phyloP scores from a whole-genome alignment of 23 tunicate genomes.

The Styela plicata region DNA sequence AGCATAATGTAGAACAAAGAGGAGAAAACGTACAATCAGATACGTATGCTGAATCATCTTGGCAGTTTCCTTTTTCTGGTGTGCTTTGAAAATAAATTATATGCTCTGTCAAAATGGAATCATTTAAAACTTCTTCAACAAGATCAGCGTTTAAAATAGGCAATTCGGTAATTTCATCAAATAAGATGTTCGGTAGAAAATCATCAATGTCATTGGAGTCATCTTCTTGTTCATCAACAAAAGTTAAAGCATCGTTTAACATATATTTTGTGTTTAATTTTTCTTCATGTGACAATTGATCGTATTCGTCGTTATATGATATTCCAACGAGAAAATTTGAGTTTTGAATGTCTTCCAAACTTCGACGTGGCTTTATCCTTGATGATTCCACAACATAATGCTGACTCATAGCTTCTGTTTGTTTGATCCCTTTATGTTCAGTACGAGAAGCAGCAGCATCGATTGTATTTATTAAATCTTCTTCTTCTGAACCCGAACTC shows the following conservation, averaged over 20 bases:
- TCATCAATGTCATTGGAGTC: too few species aligned
- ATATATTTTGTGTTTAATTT: neutral
- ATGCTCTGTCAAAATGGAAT: neutral
- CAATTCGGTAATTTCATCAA: too few species aligned
- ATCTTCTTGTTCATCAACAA: neutral
- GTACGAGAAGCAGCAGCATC: slow-evolving; percentile 51
- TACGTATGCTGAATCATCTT: neutral
- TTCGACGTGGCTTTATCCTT: too few species aligned
- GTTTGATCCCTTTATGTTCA: too few species aligned
- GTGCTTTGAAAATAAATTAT: neutral
- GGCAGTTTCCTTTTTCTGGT: neutral
- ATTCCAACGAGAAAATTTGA: too few species aligned
- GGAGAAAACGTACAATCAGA: neutral
- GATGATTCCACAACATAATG: too few species aligned
- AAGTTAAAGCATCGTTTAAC: neutral
- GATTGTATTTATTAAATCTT: slow-evolving; percentile 65
- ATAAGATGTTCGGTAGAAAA: too few species aligned
- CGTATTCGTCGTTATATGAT: neutral
- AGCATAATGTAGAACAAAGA: neutral
- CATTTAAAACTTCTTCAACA: neutral
- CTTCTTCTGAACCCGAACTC: slow-evolving; percentile 55
- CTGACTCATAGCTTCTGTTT: too few species aligned
- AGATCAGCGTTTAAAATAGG: neutral
- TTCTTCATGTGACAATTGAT: neutral
- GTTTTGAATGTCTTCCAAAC: too few species aligned